These are phyloP conservation scores for Leptodactylus fallax DNA, from an alignment of 2,797 vertebrate species.

Conservation along the genomic window DNA sequence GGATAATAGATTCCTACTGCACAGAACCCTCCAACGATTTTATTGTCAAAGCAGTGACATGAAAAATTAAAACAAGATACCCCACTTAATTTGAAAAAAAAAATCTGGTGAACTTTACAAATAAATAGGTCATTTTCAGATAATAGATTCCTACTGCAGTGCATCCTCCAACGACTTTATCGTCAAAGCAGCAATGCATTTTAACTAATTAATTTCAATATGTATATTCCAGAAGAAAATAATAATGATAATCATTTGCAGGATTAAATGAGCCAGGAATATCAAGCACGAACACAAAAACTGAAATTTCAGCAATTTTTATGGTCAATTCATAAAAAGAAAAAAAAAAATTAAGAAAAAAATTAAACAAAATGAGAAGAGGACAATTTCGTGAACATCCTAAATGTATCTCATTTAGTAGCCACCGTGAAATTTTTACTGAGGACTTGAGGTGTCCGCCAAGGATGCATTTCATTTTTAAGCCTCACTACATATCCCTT, in stretches of 20 bases:
- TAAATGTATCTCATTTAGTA: background rate
- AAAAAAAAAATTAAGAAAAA: background rate
- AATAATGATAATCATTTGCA: background rate
- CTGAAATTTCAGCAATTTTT: background rate
- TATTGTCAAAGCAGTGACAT: background rate
- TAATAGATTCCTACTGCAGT: background rate
- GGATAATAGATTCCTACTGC: background rate
- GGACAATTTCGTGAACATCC: too few species aligned
- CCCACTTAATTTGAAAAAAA: too few species aligned
- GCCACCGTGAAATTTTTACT: background rate
- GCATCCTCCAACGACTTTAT: background rate
- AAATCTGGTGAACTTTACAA: background rate
- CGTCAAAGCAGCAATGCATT: background rate
- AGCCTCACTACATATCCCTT: background rate
- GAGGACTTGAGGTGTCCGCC: background rate
- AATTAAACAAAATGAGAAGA: too few species aligned
- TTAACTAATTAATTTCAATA: background rate
- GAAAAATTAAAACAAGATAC: too few species aligned
- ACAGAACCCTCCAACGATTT: background rate
- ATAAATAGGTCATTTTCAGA: background rate
- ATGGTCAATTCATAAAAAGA: too few species aligned
- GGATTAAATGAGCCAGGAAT: background rate
- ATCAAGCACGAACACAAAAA: background rate
- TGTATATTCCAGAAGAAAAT: background rate
- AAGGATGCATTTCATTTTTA: background rate